Percentiles rank a stretch among this genome's conserved stretches.
Evolutionary conservation across 2,797 vertebrate genomes (phyloP).

Genomic region (Mastacembelus armatus): DNA sequence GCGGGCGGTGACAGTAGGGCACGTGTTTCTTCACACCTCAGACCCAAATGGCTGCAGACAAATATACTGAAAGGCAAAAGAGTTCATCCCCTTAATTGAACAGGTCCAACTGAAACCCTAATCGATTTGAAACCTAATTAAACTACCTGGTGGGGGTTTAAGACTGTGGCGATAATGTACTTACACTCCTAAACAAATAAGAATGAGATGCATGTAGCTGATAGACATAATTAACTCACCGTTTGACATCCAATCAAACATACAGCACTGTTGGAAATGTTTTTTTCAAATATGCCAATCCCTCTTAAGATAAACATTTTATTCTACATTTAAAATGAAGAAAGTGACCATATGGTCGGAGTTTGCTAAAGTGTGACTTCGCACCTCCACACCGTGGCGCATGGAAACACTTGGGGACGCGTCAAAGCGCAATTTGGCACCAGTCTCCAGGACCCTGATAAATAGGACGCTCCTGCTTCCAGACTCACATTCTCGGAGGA

Average conservation of each 20-base stretch:
- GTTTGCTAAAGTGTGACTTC: slow-evolving; percentile 79
- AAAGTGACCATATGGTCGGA: slow-evolving; percentile 67
- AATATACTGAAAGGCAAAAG: slow-evolving; percentile 19
- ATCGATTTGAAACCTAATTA: neutral
- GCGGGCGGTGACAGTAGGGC: slow-evolving; percentile 50
- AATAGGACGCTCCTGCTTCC: slow-evolving; percentile 61
- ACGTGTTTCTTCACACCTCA: slow-evolving; percentile 77
- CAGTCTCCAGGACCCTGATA: slow-evolving; percentile 47
- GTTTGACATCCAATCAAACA: neutral
- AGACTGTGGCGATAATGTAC: neutral
- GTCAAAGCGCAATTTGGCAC: slow-evolving; percentile 82
- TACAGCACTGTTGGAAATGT: neutral
- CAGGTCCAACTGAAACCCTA: neutral
- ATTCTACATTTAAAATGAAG: neutral
- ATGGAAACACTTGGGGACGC: slow-evolving; percentile 76
- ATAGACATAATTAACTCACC: too few species aligned
- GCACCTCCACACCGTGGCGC: slow-evolving; percentile 75
- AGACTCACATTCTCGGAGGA: slow-evolving; percentile 37
- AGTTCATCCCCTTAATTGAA: slow-evolving; percentile 25
- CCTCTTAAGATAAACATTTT: too few species aligned
- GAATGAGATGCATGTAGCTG: too few species aligned
- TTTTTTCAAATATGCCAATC: neutral
- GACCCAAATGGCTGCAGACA: slow-evolving; percentile 65
- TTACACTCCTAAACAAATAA: too few species aligned
- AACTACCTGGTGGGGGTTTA: neutral